phyloP scores from a whole-genome alignment of 2,888 invertebrate genomes.

The Amblyteles armatorius region DNA sequence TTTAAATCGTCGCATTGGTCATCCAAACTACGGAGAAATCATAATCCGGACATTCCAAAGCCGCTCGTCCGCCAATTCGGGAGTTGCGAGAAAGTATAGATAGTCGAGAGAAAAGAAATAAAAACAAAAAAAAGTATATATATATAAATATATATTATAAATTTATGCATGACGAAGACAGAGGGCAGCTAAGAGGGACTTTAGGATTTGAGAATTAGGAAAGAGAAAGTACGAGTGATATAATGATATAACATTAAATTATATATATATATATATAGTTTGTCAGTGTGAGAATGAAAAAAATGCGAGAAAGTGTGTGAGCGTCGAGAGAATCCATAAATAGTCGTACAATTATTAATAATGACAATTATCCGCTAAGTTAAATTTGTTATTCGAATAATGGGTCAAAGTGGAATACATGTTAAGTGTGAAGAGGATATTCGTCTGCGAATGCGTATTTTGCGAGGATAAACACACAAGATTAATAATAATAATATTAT shows the following conservation, averaged over 20 bases:
- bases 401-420: constrained; percentile 49
- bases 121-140: constrained; percentile 35
- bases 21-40: constrained; percentile 21
- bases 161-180: constrained; percentile 47
- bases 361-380: constrained; percentile 4
- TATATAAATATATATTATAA: constrained; percentile 46
- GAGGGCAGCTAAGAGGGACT: constrained; percentile 27
- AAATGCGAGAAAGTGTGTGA: background rate
- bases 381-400: constrained; percentile 5
- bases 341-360: constrained; percentile 6
- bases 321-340: constrained; percentile 36
- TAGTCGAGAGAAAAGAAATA: constrained; percentile 47
- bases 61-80: constrained; percentile 59
- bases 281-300: constrained; percentile 25
- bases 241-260: constrained; percentile 35
- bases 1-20: constrained; percentile 2
- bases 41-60: constrained; percentile 32
- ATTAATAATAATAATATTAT: constrained; percentile 39
- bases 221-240: constrained; percentile 49
- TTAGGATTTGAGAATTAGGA: constrained; percentile 16
- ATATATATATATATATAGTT: constrained; percentile 23
- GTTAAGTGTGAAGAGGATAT: constrained; percentile 22
- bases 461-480: constrained; percentile 37
- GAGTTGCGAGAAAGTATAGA: constrained; percentile 67
- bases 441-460: constrained; percentile 8